Base-by-base conservation (phyloP, 92 coral and sea anemone species). In the Epizoanthus ramosus region DNA sequence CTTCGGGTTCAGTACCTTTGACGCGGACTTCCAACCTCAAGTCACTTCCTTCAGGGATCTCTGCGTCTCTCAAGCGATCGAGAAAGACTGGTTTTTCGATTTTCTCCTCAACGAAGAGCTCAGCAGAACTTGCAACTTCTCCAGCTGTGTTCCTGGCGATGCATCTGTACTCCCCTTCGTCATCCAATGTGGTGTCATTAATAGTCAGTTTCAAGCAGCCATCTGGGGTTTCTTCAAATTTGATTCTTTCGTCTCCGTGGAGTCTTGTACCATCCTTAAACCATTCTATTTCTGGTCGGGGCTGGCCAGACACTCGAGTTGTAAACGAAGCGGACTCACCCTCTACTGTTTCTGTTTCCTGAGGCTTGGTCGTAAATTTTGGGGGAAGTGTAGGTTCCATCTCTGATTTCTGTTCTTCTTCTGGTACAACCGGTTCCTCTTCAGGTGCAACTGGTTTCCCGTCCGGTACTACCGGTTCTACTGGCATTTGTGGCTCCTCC, bases 81-180 rank as follows among this genome's bases (percentile, higher is more conserved):
- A 88, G 77, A n/a, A 92, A 92, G 60, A 85, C 19, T 57, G 89
- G 87, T 73, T 86, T 89, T 15, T 89, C 90, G 6, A 89, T 60
- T 39, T 88, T 87, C 60, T 89, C 91, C 75, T 77, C 70, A 19
- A 91, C 98, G 57, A 80, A 22, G 31, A 93, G 88, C 54, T 93
- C 91, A 25, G 90, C 94, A 3, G 89, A 86, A 83, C 95, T 88
- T 10, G 92, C 79, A 1, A 72, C 88, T 28, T 90, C 67, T 5
- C 98, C 99, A 23, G 87, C 91, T 58, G 85, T 88, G 84, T 97
- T 97, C 61, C 56, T 65, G 16, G 97, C 99, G 17, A 83, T 85
- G 67, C 95, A 92, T 54, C 87, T 91, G 87, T 95, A 95, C 12
- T 93, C 87, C 1, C 93, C 97, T 35, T 86, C 92, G 23, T 95